phyloP scores from a whole-genome alignment of 2,113 vertebrate genomes.

The Conger conger region DNA sequence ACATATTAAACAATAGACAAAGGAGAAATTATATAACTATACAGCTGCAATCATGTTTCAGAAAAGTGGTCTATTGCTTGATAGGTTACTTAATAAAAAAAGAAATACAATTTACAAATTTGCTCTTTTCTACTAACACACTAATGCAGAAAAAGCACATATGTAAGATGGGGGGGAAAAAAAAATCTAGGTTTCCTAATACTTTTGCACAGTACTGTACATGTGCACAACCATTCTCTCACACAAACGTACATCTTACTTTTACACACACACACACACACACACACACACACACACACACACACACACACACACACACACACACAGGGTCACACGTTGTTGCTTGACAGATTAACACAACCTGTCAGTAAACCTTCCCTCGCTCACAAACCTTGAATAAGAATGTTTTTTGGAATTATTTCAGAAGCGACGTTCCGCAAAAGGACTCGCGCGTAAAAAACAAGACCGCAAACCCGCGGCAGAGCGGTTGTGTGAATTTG shows the following conservation, averaged over 20 bases:
- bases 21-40: no score
- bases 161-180: no score
- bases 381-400: neutral
- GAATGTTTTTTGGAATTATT: neutral
- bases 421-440: neutral
- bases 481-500: constrained; percentile 54
- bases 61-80: no score
- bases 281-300: neutral
- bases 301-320: neutral
- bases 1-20: no score
- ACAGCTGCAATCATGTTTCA: no score
- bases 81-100: no score
- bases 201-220: no score
- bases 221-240: neutral
- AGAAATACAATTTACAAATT: no score
- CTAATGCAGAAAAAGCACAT: no score
- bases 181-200: no score
- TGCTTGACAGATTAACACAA: constrained; percentile 49
- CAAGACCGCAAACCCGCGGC: constrained; percentile 43
- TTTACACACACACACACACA: neutral
- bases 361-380: neutral
- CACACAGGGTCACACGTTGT: neutral
- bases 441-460: constrained; percentile 30
- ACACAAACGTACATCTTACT: neutral
- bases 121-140: no score